These are phyloP conservation scores for Pseudococcus viburni DNA, from an alignment of 2,888 invertebrate genomes.

Conservation along the genomic window DNA sequence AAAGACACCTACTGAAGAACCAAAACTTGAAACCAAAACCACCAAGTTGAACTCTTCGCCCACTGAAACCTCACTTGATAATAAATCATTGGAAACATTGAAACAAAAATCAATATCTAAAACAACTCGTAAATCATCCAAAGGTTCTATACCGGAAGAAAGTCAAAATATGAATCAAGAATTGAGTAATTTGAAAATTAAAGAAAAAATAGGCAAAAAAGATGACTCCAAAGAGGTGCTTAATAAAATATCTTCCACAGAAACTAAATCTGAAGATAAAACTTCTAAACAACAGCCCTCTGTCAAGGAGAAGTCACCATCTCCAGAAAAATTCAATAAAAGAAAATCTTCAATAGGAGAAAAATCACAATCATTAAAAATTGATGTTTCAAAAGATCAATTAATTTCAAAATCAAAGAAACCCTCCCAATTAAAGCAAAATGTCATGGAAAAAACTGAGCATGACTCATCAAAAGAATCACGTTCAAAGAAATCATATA, in stretches of 20 bases:
- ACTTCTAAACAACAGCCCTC: neutral
- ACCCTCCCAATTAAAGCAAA: neutral
- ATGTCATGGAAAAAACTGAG: neutral
- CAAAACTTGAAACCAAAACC: conserved; percentile 71
- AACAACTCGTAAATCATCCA: neutral
- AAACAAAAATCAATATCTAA: neutral
- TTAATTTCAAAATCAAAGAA: neutral
- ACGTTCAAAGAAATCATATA: neutral
- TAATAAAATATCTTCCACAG: neutral
- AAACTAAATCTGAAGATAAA: neutral
- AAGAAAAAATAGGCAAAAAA: neutral
- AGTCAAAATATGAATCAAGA: neutral
- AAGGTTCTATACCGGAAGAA: neutral
- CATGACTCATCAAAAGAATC: neutral
- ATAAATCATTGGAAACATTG: conserved; percentile 61
- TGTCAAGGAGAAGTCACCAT: neutral
- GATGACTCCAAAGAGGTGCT: neutral
- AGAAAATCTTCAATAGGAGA: neutral
- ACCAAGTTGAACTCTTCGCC: conserved; percentile 71
- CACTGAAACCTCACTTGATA: conserved; percentile 68
- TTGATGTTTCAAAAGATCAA: neutral
- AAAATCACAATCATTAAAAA: neutral
- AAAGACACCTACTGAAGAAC: conserved; percentile 66
- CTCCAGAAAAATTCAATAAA: conserved; percentile 4
- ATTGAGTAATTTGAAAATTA: neutral